Base-by-base conservation (phyloP, 2,113 vertebrate genomes). In the Chaetodon auriga region DNA sequence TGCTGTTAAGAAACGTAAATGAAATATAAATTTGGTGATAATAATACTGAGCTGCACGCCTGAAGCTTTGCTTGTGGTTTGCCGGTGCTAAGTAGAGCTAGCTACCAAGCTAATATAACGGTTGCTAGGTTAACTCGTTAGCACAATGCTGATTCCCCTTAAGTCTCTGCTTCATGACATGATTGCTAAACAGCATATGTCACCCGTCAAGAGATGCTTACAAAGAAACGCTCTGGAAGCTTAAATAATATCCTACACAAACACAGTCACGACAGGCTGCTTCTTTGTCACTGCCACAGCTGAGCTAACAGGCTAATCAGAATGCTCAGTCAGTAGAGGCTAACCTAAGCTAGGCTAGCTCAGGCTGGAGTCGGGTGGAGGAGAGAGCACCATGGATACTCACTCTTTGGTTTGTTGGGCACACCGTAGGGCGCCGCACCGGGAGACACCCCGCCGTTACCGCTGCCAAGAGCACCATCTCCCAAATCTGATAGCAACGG, bases 401-500 rank as follows among this genome's bases (percentile, higher is more conserved):
- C 92, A 96, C 95, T 92, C 83, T 90, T 89, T 30, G 95, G 95
- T 90, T 96, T 96, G 92, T 78, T 95, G 54, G 94, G 94, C 14
- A 88, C 91, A 21, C 94, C 87, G 80, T 94, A 95, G 4, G 93
- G 89, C 75, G 89, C 90, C 0, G 92, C 86, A 4, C 93, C 92
- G 13, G 95, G 95, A 51, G 95, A 94, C 87, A 94, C 54, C 15
- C 93, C 95, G 46, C 94, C 93, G 92, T 90, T 94, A 16, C 95
- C 93, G 80, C 92, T 92, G 60, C 94, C 90, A 0, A 92, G 84
- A 63, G 82, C 92, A 58, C 94, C 95, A 75, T 96, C 95, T 71
- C 95, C 95, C 64, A 95, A 91, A 62, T 96, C 95, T 14, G 95
- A 95, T 25, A 96, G 93, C 72, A 96, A 82, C 82, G 95, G 95